Base-by-base conservation (phyloP, 2,797 vertebrate genomes). In the Lophotriccus pileatus region DNA sequence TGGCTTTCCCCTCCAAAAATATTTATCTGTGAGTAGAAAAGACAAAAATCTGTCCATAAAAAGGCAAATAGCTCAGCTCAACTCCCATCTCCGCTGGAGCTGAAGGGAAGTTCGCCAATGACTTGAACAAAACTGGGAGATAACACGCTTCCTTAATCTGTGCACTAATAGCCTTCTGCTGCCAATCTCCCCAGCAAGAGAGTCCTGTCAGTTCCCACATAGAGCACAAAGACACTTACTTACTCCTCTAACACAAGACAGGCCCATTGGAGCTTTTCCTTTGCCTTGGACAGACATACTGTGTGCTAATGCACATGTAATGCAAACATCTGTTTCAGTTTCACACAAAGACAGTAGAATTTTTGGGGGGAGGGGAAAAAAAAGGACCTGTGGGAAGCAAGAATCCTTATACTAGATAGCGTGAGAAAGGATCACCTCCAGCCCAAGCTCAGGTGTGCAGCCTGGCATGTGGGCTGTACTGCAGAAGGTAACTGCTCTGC, bases 41-140 rank as follows among this genome's bases (percentile, higher is more conserved):
- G 59, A 47, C n/a, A 87, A 93, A 93, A 79, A 81, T 30, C 24
- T 50, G 47, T 44, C 70, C 92, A 79, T 76, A 88, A 84, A 94
- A 84, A 93, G 69, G 22, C 25, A 92, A 91, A 12, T 12, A 73
- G 25, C 44, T 82, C 64, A 87, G 58, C 43, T 75, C 23, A 85
- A 25, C 52, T 91, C 79, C 50, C 47, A 28, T 63, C 59, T 84
- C 82, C 1, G 0, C 73, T 82, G 83, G 66, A 92, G 87, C 10
- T 4, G 6, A 70, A 73, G 62, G 41, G 68, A 94, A 95, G 87
- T 58, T 82, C 3, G 9, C 77, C 91, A 82, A 9, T 3, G 24
- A 76, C 37, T 79, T 69, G 58, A 91, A 41, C 60, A 68, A 12
- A 76, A 60, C 43, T 27, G 36, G 12, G 20, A 94, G 85, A 93